Conservation (phyloP, 1,140 invertebrate species). For the Eriosoma lanigerum region DNA sequence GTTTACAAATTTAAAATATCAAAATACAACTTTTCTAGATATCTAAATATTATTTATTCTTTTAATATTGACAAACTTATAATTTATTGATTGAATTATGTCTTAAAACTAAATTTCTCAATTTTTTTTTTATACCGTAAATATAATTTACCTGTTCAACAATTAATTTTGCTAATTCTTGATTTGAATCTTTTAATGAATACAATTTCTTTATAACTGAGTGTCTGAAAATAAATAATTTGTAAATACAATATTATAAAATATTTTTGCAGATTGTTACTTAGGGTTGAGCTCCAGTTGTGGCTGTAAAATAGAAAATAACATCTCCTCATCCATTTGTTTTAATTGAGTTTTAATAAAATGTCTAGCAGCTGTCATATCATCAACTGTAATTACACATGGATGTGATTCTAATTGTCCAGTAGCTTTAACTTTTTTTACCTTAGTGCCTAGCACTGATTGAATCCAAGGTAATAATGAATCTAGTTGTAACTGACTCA, state of each 20-base stretch:
- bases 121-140: too few species aligned
- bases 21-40: too few species aligned
- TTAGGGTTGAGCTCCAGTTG: constrained; percentile 91
- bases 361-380: constrained; percentile 94
- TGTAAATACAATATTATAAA: constrained; percentile 31
- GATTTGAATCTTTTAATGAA: constrained; percentile 71
- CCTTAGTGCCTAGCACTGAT: constrained; percentile 73
- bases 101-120: too few species aligned
- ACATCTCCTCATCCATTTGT: constrained; percentile 79
- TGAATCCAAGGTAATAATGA: constrained; percentile 79
- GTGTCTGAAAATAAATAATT: constrained; percentile 67
- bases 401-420: constrained; percentile 84
- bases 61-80: too few species aligned
- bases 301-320: constrained; percentile 84
- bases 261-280: constrained; percentile 61
- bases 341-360: constrained; percentile 88
- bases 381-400: constrained; percentile 89
- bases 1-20: too few species aligned
- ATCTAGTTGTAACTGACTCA: constrained; percentile 73
- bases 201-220: constrained; percentile 87
- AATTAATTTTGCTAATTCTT: constrained; percentile 79
- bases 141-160: constrained; percentile 73
- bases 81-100: too few species aligned
- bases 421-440: constrained; percentile 73
- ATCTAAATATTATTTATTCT: too few species aligned